A percentile compares a stretch with the other conserved stretches of the same genome.
These are phyloP conservation scores for Lacerta viridis DNA, from an alignment of 2,797 vertebrate genomes.

Conservation along the genomic window DNA sequence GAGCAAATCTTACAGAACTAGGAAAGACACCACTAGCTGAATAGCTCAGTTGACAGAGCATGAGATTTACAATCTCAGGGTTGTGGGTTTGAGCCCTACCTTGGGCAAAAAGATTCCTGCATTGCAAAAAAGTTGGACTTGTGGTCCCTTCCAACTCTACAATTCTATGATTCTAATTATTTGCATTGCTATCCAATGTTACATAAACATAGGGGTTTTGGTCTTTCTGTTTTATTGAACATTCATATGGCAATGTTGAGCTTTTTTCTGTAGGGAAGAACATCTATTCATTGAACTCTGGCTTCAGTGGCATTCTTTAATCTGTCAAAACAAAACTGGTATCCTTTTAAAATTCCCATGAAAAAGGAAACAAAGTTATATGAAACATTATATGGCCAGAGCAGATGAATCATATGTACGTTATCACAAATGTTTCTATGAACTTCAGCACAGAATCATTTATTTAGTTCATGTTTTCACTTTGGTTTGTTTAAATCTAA, in stretches of 20 bases:
- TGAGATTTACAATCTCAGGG: too few relatives aligned
- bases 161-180: background rate
- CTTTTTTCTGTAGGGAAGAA: constrained; percentile 20
- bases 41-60: too few relatives aligned
- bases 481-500: background rate
- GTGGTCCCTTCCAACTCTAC: too few relatives aligned
- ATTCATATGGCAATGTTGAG: background rate
- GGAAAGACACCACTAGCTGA: background rate
- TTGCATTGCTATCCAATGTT: constrained; percentile 4
- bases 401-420: constrained; percentile 69
- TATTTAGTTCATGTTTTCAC: constrained; percentile 7
- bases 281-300: constrained; percentile 31
- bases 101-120: too few relatives aligned
- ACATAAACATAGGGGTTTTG: background rate
- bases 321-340: constrained; percentile 51
- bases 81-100: too few relatives aligned
- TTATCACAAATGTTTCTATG: constrained; percentile 68
- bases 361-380: constrained; percentile 66
- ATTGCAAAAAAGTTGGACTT: too few relatives aligned
- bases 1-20: background rate
- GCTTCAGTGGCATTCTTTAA: constrained; percentile 43
- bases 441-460: constrained; percentile 42
- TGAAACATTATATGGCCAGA: constrained; percentile 64
- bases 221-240: background rate
- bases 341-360: constrained; percentile 32